Evolutionary conservation across 2,113 vertebrate genomes (phyloP), one percentile per base, ranked within the genome.

Genomic region (Rhinogobius similis): DNA sequence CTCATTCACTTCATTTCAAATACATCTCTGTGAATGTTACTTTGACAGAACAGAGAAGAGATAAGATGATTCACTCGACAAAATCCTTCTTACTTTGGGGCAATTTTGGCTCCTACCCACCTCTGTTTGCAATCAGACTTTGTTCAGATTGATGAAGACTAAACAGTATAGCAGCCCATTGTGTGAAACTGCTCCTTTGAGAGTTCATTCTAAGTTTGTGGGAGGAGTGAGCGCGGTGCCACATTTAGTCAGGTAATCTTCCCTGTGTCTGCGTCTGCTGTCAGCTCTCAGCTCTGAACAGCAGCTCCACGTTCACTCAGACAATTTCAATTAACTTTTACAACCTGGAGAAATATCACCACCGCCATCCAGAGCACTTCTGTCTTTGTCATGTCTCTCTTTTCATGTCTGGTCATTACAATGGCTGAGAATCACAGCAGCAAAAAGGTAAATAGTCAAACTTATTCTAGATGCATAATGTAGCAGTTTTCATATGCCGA

Each of bases 271-370:
- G 76, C 5, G 77, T 82, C 21, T 48, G 32, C 76, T 82, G 77
- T 89, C 86, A 86, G 77, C 77, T 71, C 67, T 89, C 85, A 83
- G 77, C 77, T 71, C 67, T 13, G 73, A 4, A 21, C 48, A 70
- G 78, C 79, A n/a, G 23, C n/a, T 36, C 71, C 70, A 70, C 79
- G 64, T 76, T 84, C 68, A 52, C 76, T 72, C 73, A 87, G 78
- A 88, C 82, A 81, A 79, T 86, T 89, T 84, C 82, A 86, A 89
- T 89, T 88, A 86, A 86, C 82, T 88, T 83, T 76, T 78, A 87
- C 82, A 86, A 78, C 81, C 77, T 41, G 27, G 44, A 63, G 68
- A 86, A 73, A 82, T 79, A 83, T 82, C 62, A 53, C 71, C 70
- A 64, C 58, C 56, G 73, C 73, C 65, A 29, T 59, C 67, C 76